Base-by-base conservation (phyloP, 2,797 vertebrate species). In the Morus bassanus region DNA sequence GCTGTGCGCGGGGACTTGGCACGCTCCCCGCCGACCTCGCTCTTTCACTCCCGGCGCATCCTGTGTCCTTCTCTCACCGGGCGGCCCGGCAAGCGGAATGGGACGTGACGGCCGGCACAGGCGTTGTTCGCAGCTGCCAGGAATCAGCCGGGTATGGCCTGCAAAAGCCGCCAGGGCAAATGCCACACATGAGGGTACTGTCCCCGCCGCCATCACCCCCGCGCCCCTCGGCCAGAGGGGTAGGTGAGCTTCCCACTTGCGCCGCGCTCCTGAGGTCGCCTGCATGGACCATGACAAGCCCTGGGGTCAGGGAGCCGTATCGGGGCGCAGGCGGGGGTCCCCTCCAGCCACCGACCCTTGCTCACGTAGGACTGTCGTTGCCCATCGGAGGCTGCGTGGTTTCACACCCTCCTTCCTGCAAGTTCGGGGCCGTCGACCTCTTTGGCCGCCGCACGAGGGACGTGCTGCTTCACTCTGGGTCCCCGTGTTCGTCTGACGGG, bases 31-130 rank as follows among this genome's bases (percentile, higher is more conserved):
- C 88, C 93, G 77, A 96, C 98, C 98, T 98, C 98, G 97, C 98
- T 98, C 97, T 98, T 98, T 98, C 98, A 98, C 98, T 98, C 98
- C 96, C 97, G 96, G 97, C 93, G 97, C 98, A 98, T 98, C 98
- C 98, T 98, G 98, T 98, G 98, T 98, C 98, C 98, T 98, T 97
- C 98, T 98, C 97, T 98, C 98, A 98, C 97, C 97, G 97, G 98
- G 97, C 97, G 94, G 97, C 97, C 97, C 96, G 89, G 97, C 93
- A 84, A 97, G 97, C 92, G 86, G 98, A 97, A 98, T 98, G 98
- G 98, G 98, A 98, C 98, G 98, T 98, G 98, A 98, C 98, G 88
- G 97, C 97, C 98, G 93, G 98, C 98, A 98, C 98, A 98, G 98
- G 97, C 98, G 35, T 96, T 43, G 93, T 96, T 93, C 57, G 37